phyloP scores from a whole-genome alignment of 2,113 vertebrate genomes.

The Zosterops japonicus region DNA sequence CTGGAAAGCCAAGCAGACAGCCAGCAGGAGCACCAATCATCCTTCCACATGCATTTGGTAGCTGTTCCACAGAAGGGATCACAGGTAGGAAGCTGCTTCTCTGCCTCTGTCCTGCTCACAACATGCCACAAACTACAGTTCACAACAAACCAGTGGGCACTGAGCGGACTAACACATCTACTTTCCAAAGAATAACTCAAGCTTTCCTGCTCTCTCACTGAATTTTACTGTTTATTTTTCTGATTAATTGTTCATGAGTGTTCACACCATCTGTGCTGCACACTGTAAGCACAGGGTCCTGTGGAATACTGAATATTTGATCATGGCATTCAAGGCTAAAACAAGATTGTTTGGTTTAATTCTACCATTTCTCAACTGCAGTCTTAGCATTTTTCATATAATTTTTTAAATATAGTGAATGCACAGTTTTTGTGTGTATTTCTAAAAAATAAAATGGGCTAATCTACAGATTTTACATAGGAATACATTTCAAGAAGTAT shows the following conservation, averaged over 20 bases:
- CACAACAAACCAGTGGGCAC: not conserved
- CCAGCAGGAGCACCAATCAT: not conserved
- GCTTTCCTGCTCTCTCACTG: not conserved
- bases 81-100: not conserved
- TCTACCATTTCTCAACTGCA: not conserved
- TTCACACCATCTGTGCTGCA: slow-evolving; percentile 29
- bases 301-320: slow-evolving; percentile 55
- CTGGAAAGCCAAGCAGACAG: not conserved
- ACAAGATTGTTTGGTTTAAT: not conserved
- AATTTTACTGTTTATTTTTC: not conserved
- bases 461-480: not conserved
- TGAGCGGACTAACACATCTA: not conserved
- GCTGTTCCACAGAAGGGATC: not conserved
- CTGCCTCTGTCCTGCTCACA: not conserved
- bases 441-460: not conserved
- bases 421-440: not conserved
- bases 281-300: not conserved
- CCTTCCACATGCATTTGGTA: not conserved
- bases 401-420: not conserved
- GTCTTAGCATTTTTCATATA: not conserved
- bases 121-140: not conserved
- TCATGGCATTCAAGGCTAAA: not conserved
- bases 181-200: not conserved
- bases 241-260: not conserved
- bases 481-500: not conserved